phyloP scores from a whole-genome alignment of 2,113 vertebrate species.

The Urocolius indicus region DNA sequence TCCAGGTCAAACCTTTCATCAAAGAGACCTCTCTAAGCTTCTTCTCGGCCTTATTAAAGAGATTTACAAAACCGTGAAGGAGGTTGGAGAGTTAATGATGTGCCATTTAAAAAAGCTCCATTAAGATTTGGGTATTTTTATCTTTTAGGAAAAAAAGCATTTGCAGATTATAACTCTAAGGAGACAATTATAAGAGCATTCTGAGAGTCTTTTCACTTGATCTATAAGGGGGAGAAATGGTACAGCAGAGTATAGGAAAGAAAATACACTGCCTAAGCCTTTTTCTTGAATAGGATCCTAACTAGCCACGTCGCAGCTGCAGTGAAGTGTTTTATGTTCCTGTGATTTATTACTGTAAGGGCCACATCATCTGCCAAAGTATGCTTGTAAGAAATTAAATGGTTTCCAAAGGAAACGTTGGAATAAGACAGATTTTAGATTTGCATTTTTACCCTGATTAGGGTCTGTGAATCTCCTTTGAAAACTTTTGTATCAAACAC shows the following conservation, averaged over 20 bases:
- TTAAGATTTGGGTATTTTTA: constrained; percentile 75
- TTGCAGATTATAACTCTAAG: constrained; percentile 73
- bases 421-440: constrained; percentile 65
- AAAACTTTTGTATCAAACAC: constrained; percentile 57
- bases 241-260: constrained; percentile 66
- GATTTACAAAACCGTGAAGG: constrained; percentile 73
- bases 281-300: constrained; percentile 79
- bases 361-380: constrained; percentile 70
- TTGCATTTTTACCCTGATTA: constrained; percentile 70
- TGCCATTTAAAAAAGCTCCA: constrained; percentile 68
- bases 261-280: constrained; percentile 69
- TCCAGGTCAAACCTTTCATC: constrained; percentile 67
- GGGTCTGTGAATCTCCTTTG: constrained; percentile 45
- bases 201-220: constrained; percentile 75
- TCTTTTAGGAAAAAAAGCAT: constrained; percentile 65
- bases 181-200: constrained; percentile 72
- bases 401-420: constrained; percentile 64
- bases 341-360: constrained; percentile 73
- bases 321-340: constrained; percentile 68
- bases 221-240: constrained; percentile 63
- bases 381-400: constrained; percentile 63
- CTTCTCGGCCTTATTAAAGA: constrained; percentile 58
- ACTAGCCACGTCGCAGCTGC: constrained; percentile 78
- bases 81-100: constrained; percentile 73
- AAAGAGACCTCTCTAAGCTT: constrained; percentile 49